Base-by-base conservation (phyloP, 2,797 vertebrate genomes). In the Leptatherina wallacei region DNA sequence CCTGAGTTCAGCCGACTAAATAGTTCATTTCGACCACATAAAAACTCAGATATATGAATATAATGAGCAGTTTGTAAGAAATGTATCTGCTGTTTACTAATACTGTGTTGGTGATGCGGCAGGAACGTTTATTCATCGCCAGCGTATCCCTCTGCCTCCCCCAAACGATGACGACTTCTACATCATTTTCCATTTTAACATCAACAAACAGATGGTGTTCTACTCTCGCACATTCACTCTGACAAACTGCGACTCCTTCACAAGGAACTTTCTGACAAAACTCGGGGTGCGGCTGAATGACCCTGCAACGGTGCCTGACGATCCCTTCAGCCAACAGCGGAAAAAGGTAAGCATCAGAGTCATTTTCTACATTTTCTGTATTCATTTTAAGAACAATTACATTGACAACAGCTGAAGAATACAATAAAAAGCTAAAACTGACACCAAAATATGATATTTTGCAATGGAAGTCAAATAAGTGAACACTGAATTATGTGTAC, bases 81-180 rank as follows among this genome's bases (percentile, higher is more conserved):
- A 47, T 20, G 42, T n/a, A 44, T 5, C 1, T 47, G 7, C 18
- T 55, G 14, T 38, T 65, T 22, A 44, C 44, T 42, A 22, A 3
- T 36, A n/a, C 27, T 62, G 38, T 72, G 40, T 20, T 73, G 67
- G 86, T 73, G 75, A 60, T 47, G 62, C 44, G 57, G 7, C 69
- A 99, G 98, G 98, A 77, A 96, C 93, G 49, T 76, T 95, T 65
- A 93, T 99, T 63, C 91, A 85, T 11, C 96, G 97, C 12, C 96
- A 96, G 35, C 95, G 93, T 52, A 92, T 99, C 89, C 90, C 95
- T 27, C 95, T 97, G 57, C 97, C 97, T 22, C 84, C 94, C 62
- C 97, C 98, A 66, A 62, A 95, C 24, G 92, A 96, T 22, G 95
- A 96, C 76, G 85, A 92, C 72, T 97, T 95, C 93, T 98, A 97